phyloP scores from a whole-genome alignment of 2,888 invertebrate genomes.

The Protonemura montana region DNA sequence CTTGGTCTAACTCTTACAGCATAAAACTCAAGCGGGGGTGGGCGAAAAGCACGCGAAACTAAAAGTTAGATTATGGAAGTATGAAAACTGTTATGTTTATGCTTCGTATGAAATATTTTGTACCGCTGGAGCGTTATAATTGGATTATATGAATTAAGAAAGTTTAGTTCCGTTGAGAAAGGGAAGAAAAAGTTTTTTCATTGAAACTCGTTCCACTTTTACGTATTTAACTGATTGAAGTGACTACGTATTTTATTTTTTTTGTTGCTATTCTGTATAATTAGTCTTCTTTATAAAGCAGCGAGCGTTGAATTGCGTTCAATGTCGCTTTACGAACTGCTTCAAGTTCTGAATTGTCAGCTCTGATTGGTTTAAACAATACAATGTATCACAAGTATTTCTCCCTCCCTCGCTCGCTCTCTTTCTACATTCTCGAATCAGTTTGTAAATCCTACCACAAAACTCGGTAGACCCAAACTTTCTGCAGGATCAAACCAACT shows the following conservation, averaged over 20 bases:
- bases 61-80: conserved; percentile 7
- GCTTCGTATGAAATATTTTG: conserved; percentile 12
- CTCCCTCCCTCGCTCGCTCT: background rate
- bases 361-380: background rate
- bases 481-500: background rate
- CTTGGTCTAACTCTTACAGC: background rate
- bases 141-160: conserved; percentile 7
- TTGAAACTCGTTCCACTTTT: background rate
- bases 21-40: background rate
- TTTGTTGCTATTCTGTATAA: background rate
- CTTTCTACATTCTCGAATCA: background rate
- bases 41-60: background rate
- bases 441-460: background rate
- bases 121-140: background rate
- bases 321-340: background rate
- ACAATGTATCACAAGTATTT: background rate
- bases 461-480: background rate
- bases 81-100: conserved; percentile 12
- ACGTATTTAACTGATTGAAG: background rate
- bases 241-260: background rate
- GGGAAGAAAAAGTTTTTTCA: background rate
- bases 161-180: background rate
- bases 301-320: background rate
- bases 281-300: background rate
- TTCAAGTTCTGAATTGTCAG: background rate